A percentile compares a stretch with the other conserved stretches of the same genome.
Evolutionary conservation across 2,888 invertebrate genomes (phyloP).

Genomic region (Rosalia funebris): DNA sequence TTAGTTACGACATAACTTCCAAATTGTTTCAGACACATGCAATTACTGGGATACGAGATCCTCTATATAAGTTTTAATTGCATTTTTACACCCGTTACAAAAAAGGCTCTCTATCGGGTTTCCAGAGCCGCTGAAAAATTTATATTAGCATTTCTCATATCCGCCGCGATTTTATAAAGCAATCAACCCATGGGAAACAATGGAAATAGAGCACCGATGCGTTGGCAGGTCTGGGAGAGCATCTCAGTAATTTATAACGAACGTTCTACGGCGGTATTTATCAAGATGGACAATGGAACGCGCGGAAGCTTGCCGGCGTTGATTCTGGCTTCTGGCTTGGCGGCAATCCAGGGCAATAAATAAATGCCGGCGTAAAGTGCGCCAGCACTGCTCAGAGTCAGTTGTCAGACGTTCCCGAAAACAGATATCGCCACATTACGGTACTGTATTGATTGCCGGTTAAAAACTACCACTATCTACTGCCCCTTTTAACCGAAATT

Average conservation of each 20-base stretch:
- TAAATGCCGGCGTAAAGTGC: slow-evolving; percentile 39
- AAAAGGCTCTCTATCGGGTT: too few relatives aligned
- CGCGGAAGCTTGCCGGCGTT: slow-evolving; percentile 32
- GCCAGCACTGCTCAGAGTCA: slow-evolving; percentile 39
- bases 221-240: slow-evolving; percentile 18
- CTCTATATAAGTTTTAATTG: too few relatives aligned
- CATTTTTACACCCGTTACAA: too few relatives aligned
- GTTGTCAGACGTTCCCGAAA: slow-evolving; percentile 46
- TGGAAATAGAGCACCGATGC: slow-evolving; percentile 24
- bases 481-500: slow-evolving; percentile 43
- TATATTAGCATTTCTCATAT: not conserved
- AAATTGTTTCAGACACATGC: too few relatives aligned
- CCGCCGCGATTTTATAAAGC: slow-evolving; percentile 21
- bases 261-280: slow-evolving; percentile 37
- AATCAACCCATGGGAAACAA: slow-evolving; percentile 22
- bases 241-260: slow-evolving; percentile 20
- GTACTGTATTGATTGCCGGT: slow-evolving; percentile 47
- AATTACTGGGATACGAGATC: too few relatives aligned
- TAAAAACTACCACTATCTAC: slow-evolving; percentile 46
- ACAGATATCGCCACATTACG: slow-evolving; percentile 50
- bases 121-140: slow-evolving; percentile 4
- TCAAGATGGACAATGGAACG: slow-evolving; percentile 42
- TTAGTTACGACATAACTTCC: too few relatives aligned
- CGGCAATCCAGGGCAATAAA: slow-evolving; percentile 46
- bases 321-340: slow-evolving; percentile 40